Evolutionary conservation across 2,797 vertebrate species (phyloP), one percentile per base, ranked within the genome.

Genomic region (Strix occidentalis): DNA sequence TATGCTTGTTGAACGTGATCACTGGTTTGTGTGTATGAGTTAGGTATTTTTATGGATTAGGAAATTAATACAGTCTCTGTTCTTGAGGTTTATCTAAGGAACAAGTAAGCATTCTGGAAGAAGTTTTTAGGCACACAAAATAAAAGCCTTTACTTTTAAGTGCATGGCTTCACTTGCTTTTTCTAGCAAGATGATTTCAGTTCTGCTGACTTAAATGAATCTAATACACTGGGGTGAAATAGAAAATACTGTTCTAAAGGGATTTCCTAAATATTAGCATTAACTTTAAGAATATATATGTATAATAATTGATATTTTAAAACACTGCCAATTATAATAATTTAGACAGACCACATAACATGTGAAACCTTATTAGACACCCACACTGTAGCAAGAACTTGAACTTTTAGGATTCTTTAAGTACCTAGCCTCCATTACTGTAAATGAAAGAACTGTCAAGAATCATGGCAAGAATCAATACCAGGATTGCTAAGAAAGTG

Each of bases 391-490:
- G 86, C 72, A 91, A 87, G 63, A 84, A 46, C 56, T 60, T 75
- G 23, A 41, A 5, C 46, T 81, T 83, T 72, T n/a, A 28, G 21
- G 48, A 48, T 58, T 28, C 16, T 72, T 69, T 64, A 84, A 90
- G 78, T 71, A 69, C 74, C 37, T 45, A 53, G 21, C 84, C 68
- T 91, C n/a, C 5, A 8, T 90, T 81, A 70, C 53, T 86, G 57
- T 64, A 83, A 75, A 81, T 45, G 82, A 94, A 94, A 72, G 92
- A 92, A 75, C 87, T 95, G 78, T 89, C 60, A 66, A 56, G 31
- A 81, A 69, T 79, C 64, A 61, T 74, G 45, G 64, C 48, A 95
- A 65, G 17, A 78, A 26, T 13, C 48, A 83, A 65, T 82, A 71
- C 14, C 39, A 51, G 65, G 72, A 37, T 61, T 54, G 8, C 37